These are phyloP conservation scores for Sminthurides aquaticus DNA, from an alignment of 2,888 invertebrate genomes.

Conservation along the genomic window DNA sequence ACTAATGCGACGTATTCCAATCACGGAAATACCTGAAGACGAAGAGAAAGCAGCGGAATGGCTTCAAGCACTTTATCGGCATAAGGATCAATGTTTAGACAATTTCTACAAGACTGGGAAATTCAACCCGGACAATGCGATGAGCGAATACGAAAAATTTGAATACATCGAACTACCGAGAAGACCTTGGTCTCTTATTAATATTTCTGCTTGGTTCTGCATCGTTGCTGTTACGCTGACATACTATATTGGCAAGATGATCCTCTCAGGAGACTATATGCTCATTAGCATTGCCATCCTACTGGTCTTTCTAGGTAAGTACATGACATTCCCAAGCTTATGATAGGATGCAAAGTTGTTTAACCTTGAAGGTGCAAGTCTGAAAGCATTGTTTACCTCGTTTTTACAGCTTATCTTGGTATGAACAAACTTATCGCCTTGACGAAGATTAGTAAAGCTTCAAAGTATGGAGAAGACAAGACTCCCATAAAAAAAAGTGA, in stretches of 20 bases:
- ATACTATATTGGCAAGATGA: conserved; percentile 59
- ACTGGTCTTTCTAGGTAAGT: conserved; percentile 71
- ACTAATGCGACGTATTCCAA: conserved; percentile 70
- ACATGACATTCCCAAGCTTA: conserved; percentile 27
- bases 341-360: neutral
- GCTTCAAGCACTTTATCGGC: conserved; percentile 71
- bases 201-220: conserved; percentile 63
- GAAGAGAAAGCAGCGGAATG: conserved; percentile 70
- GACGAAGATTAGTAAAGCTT: conserved; percentile 76
- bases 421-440: conserved; percentile 72
- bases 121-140: conserved; percentile 68
- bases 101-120: conserved; percentile 68
- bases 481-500: neutral
- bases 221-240: conserved; percentile 63
- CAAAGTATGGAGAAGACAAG: conserved; percentile 60
- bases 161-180: conserved; percentile 55
- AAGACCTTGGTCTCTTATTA: conserved; percentile 61
- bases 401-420: conserved; percentile 64
- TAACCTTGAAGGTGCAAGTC: neutral
- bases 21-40: conserved; percentile 68
- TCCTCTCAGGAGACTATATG: conserved; percentile 65
- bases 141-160: conserved; percentile 51
- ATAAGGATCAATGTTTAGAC: conserved; percentile 70
- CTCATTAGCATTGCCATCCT: conserved; percentile 62
- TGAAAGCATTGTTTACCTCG: too few species aligned